phyloP scores from a whole-genome alignment of 2,888 invertebrate species.

The Phyllotreta striolata region DNA sequence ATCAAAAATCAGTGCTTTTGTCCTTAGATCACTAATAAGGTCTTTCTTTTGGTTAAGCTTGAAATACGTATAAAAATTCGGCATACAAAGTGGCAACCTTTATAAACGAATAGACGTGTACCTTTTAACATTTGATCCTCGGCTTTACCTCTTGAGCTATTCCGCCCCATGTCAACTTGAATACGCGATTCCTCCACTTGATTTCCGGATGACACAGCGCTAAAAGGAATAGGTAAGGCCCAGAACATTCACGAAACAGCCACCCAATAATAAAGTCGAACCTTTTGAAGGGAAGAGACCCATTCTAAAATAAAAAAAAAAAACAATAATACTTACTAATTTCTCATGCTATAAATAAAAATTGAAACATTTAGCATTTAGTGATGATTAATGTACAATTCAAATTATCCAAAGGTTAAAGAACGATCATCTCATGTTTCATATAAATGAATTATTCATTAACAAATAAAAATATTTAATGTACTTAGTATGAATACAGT shows the following conservation, averaged over 20 bases:
- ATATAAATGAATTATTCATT: background rate
- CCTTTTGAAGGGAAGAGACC: conserved; percentile 90
- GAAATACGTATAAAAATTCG: conserved; percentile 3
- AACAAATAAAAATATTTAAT: background rate
- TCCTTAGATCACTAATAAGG: background rate
- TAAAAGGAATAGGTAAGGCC: conserved; percentile 86
- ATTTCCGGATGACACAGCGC: conserved; percentile 90
- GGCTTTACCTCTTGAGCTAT: conserved; percentile 87
- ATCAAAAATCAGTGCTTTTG: background rate
- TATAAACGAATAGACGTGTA: conserved; percentile 8
- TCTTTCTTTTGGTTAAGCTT: conserved; percentile 8
- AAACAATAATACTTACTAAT: too few relatives aligned
- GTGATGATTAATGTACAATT: too few relatives aligned
- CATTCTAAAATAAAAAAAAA: conserved; percentile 70
- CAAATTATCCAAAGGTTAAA: background rate
- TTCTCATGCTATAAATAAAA: too few relatives aligned
- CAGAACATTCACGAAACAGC: conserved; percentile 91
- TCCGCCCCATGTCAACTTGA: conserved; percentile 95
- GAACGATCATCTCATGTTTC: background rate
- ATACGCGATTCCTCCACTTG: conserved; percentile 91
- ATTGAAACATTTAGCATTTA: too few relatives aligned
- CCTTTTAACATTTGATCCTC: conserved; percentile 70
- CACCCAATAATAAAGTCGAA: conserved; percentile 94
- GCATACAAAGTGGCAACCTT: conserved; percentile 13
- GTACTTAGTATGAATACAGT: too few relatives aligned